These are phyloP conservation scores for Chrysotoxum bicinctum DNA, from an alignment of 2,888 invertebrate genomes.

Conservation along the genomic window DNA sequence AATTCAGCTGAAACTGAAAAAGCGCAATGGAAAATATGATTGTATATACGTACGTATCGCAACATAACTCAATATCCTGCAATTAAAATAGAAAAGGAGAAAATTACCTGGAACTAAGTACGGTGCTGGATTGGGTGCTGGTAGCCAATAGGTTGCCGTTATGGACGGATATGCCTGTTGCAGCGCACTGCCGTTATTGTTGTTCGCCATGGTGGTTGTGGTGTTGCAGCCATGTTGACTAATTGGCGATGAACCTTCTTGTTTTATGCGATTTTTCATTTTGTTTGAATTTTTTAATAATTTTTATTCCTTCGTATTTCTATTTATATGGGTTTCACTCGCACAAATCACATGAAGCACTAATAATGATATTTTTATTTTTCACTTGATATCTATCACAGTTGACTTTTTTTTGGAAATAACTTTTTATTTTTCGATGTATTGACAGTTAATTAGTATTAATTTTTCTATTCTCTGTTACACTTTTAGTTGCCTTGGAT, in stretches of 20 bases:
- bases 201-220: constrained; percentile 67
- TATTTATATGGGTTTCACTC: constrained; percentile 4
- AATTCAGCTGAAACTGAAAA: background rate
- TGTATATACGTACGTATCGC: too few relatives aligned
- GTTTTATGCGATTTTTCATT: constrained; percentile 76
- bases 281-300: constrained; percentile 29
- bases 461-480: constrained; percentile 45
- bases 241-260: constrained; percentile 66
- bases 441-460: constrained; percentile 64
- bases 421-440: background rate
- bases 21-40: background rate
- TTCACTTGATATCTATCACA: background rate
- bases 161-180: constrained; percentile 87
- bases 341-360: constrained; percentile 24
- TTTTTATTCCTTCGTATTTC: background rate
- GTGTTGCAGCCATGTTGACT: constrained; percentile 75
- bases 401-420: background rate
- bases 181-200: constrained; percentile 22
- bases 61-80: constrained; percentile 66
- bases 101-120: constrained; percentile 92
- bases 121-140: constrained; percentile 89
- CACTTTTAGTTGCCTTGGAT: constrained; percentile 58
- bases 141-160: constrained; percentile 92
- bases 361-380: constrained; percentile 14
- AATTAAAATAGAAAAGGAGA: constrained; percentile 74